Base-by-base conservation (phyloP, 1,140 invertebrate genomes). In the Vanessa atalanta region DNA sequence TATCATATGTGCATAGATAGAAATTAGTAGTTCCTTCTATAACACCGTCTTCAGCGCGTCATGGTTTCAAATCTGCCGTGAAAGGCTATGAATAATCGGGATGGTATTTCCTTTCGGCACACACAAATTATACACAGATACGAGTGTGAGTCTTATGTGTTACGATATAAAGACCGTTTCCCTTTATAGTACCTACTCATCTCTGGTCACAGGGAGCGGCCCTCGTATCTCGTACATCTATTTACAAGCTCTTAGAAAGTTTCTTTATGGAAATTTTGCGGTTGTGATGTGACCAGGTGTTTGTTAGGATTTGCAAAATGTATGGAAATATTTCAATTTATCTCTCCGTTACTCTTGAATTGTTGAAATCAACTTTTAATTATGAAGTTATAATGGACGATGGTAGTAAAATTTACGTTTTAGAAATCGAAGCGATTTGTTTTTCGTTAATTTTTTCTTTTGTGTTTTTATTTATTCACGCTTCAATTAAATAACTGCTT, bases 61-160 rank as follows among this genome's bases (percentile, higher is more conserved):
- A 73, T 51, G 70, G 51, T 61, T 64, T 69, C 55, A 68, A 50
- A 72, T 50, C n/a, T 31, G 50, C 70, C 65, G 83, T 77, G 87
- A 88, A 88, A 87, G 85, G 83, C 70, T 74, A 79, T 87, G 84
- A 83, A 82, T 87, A 83, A 87, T 85, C 81, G 77, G 83, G 82
- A 84, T 82, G 84, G 80, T 72, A 83, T 86, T 84, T 83, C 84
- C 77, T 79, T 79, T 61, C 55, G 60, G 57, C 66, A 23, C 61
- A 65, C 1, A 9, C 37, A 9, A 72, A 50, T 23, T 55, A 57
- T 20, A 8, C 20, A 50, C 48, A 23, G 37, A 16, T 50, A 63
- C 14, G 14, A 70, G 43, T 31, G 14, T 73, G 12, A 14, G 20
- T 67, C 47, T 53, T 73, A 48, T 15, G 6, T 0, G 23, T 14